Conservation (phyloP, 1,140 invertebrate genomes). For the Luehdorfia chinensis region DNA sequence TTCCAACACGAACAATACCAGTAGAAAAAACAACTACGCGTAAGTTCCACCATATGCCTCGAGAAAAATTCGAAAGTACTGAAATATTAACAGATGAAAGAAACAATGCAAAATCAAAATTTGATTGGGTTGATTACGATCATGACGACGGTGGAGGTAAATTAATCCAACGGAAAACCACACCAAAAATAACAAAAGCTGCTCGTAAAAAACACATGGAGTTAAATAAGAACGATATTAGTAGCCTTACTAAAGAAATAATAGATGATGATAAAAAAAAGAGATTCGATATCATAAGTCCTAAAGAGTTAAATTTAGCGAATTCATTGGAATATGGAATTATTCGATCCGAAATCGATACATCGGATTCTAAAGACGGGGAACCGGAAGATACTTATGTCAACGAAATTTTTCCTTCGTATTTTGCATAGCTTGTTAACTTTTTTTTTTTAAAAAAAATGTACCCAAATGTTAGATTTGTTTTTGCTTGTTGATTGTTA, state of each 20-base stretch:
- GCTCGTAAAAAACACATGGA: constrained; percentile 7
- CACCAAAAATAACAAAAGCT: constrained; percentile 6
- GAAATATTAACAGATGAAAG: not conserved
- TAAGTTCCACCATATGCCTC: constrained; percentile 10
- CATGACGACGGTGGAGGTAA: not conserved
- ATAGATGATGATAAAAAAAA: constrained; percentile 17
- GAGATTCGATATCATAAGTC: constrained; percentile 2
- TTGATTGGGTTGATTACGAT: constrained; percentile 40
- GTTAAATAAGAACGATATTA: constrained; percentile 32
- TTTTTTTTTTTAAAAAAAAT: no score
- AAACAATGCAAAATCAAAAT: constrained; percentile 21
- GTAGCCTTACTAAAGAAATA: constrained; percentile 34
- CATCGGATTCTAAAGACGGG: constrained; percentile 37
- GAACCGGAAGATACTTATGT: constrained; percentile 32
- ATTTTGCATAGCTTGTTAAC: constrained; percentile 24
- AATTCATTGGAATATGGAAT: constrained; percentile 50
- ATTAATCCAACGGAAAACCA: constrained; percentile 4
- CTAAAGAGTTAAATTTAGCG: constrained; percentile 31
- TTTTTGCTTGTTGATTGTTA: no score
- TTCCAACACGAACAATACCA: constrained; percentile 3
- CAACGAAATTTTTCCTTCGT: constrained; percentile 26
- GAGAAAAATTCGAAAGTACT: constrained; percentile 6
- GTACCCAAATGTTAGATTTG: no score
- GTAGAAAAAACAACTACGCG: not conserved
- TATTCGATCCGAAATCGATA: constrained; percentile 35